Evolutionary conservation across 2,113 vertebrate genomes (phyloP).

Genomic region (Amazona vittata): DNA sequence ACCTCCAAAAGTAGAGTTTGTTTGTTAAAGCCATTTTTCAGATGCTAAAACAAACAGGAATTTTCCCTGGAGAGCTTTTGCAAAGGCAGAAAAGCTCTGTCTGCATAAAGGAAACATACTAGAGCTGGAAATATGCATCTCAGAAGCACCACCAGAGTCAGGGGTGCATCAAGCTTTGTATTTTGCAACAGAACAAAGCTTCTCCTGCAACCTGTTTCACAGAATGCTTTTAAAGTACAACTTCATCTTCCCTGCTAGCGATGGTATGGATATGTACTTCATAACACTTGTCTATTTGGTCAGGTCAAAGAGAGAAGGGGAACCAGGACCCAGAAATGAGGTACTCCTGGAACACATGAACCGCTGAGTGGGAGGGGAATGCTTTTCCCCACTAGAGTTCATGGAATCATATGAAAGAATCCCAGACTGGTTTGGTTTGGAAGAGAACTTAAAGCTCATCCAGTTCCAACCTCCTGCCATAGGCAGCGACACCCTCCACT

Average conservation of each 20-base stretch:
- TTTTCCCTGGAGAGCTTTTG: neutral
- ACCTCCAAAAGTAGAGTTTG: neutral
- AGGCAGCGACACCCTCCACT: neutral
- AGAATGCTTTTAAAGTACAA: fast-evolving
- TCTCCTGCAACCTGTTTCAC: fast-evolving
- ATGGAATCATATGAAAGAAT: neutral
- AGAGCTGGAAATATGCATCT: neutral
- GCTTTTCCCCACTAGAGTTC: too few species aligned
- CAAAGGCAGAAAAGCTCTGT: neutral
- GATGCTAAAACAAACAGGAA: fast-evolving
- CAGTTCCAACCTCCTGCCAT: neutral
- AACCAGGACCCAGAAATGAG: fast-evolving
- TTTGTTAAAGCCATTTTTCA: neutral
- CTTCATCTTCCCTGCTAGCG: fast-evolving
- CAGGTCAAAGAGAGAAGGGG: neutral
- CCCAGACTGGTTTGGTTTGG: neutral
- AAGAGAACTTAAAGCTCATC: neutral
- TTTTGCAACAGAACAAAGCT: neutral
- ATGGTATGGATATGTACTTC: too few species aligned
- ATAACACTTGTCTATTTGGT: fast-evolving
- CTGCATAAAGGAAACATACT: fast-evolving
- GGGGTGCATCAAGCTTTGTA: neutral
- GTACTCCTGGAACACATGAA: fast-evolving
- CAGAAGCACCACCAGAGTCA: fast-evolving
- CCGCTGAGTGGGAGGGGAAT: neutral